phyloP scores from a whole-genome alignment of 2,888 invertebrate genomes.

The Xylota sylvarum region DNA sequence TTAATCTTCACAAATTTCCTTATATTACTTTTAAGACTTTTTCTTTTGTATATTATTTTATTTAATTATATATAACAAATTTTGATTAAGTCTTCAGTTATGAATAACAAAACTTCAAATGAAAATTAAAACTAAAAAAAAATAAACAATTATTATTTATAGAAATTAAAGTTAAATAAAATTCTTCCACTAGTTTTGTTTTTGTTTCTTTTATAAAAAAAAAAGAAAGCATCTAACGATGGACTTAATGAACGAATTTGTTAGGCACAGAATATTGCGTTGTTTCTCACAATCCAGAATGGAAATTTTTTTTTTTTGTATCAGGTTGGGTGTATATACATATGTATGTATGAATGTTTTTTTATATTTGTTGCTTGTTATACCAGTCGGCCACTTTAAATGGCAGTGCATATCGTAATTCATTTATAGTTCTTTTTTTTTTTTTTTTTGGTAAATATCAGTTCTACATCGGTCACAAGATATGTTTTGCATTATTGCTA shows the following conservation, averaged over 20 bases:
- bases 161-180: slow-evolving; percentile 15
- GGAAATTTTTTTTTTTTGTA: slow-evolving; percentile 39
- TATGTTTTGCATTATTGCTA: slow-evolving; percentile 64
- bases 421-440: slow-evolving; percentile 45
- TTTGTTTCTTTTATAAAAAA: slow-evolving; percentile 12
- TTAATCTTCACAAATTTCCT: slow-evolving; percentile 24
- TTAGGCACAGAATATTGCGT: slow-evolving; percentile 76
- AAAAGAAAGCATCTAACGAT: slow-evolving; percentile 27
- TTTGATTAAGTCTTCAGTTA: slow-evolving; percentile 72
- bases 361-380: slow-evolving; percentile 58
- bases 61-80: slow-evolving; percentile 59
- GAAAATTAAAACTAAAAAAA: slow-evolving; percentile 25
- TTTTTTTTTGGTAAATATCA: slow-evolving; percentile 67
- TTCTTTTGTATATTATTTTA: slow-evolving; percentile 14
- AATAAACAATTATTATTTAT: not conserved
- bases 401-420: slow-evolving; percentile 69
- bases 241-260: slow-evolving; percentile 64
- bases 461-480: slow-evolving; percentile 69
- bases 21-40: slow-evolving; percentile 40
- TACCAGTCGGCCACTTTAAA: slow-evolving; percentile 70
- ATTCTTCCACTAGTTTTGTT: slow-evolving; percentile 28
- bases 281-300: slow-evolving; percentile 51
- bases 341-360: not conserved
- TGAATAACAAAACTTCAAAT: slow-evolving; percentile 52
- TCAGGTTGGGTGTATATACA: slow-evolving; percentile 45